These are phyloP conservation scores for Catamblyrhynchus diadema DNA, from an alignment of 2,797 vertebrate genomes.

Conservation along the genomic window DNA sequence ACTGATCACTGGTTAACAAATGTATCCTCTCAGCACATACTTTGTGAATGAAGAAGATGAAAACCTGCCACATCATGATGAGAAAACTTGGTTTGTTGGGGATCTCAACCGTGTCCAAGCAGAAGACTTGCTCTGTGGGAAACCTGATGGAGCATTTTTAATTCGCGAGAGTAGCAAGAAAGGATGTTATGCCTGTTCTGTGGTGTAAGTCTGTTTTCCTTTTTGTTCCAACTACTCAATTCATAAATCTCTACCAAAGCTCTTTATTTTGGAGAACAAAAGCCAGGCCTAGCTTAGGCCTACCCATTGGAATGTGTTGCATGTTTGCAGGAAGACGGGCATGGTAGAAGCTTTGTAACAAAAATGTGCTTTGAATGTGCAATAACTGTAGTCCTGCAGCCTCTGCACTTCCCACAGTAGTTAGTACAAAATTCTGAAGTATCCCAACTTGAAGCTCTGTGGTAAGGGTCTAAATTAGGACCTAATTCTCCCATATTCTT, in stretches of 20 bases:
- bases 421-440: neutral
- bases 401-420: neutral
- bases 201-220: constrained; percentile 74
- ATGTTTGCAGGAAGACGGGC: neutral
- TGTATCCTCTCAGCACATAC: constrained; percentile 77
- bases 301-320: neutral
- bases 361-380: neutral
- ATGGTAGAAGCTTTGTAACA: neutral
- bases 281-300: neutral
- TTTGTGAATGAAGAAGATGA: constrained; percentile 91
- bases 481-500: neutral
- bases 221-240: neutral
- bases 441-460: neutral
- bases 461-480: neutral
- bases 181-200: constrained; percentile 84
- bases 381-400: neutral
- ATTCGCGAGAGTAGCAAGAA: constrained; percentile 95
- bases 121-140: constrained; percentile 90
- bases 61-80: constrained; percentile 89
- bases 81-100: constrained; percentile 97
- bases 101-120: constrained; percentile 90
- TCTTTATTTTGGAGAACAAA: constrained; percentile 1
- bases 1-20: neutral
- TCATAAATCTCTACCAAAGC: neutral
- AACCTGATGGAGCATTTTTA: constrained; percentile 90